Base-by-base conservation (phyloP, 2,797 vertebrate genomes). In the Sebastes vulpes region DNA sequence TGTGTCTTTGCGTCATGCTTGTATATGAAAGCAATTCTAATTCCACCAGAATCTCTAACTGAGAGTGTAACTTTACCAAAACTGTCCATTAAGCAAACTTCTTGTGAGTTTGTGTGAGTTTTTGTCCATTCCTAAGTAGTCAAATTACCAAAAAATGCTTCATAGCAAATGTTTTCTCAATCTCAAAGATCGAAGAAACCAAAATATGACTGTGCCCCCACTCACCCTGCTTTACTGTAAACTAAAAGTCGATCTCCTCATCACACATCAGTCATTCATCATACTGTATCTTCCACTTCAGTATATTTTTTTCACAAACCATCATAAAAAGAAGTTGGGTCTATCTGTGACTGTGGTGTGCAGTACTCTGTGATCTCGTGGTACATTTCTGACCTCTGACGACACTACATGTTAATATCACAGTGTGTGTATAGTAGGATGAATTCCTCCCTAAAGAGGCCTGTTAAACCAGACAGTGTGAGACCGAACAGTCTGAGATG, bases 391-490 rank as follows among this genome's bases (percentile, higher is more conserved):
- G 14, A n/a, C 29, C 29, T 46, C 42, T 46, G 42, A 46, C 42
- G 42, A 20, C 14, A 32, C 3, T 6, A 26, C 14, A 12, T 21
- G 2, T 7, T 42, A 14, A 38, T 35, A 38, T 53, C 8, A 28
- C 14, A 59, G 6, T 59, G 18, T 38, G 5, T 61, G 12, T 4
- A 46, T 46, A 46, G 42, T 18, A 46, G 42, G 20, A 31, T 75
- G 50, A 84, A 32, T 56, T 84, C 18, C 42, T 72, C 8, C 20
- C 20, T 29, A 28, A 69, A 76, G 48, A 70, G 53, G 18, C 31
- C 38, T 32, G 59, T 46, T 18, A 46, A 46, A 46, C 42, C n/a
- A 58, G 16, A 52, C 6, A 23, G 12, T 52, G 46, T 38, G 8
- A 60, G 21, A 48, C n/a, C 57, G 16, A 66, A 31, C 21, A 23